phyloP scores from a whole-genome alignment of 2,113 vertebrate species.

The Puma concolor region DNA sequence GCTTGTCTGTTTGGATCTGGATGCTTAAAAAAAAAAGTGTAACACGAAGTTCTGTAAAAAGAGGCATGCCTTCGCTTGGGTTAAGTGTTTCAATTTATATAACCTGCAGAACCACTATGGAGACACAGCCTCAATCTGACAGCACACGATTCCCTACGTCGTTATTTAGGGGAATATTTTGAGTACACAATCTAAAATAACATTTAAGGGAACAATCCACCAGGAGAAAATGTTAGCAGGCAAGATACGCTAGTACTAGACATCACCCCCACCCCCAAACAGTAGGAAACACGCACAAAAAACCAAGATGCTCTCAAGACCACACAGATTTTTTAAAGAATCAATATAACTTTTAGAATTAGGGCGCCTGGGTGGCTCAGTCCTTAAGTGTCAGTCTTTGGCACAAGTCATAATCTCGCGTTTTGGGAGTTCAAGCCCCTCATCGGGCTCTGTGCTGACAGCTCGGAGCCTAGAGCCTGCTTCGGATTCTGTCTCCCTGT shows the following conservation, averaged over 20 bases:
- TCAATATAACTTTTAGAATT: neutral
- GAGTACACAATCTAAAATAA: neutral
- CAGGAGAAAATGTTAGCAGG: slow-evolving; percentile 16
- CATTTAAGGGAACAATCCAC: neutral
- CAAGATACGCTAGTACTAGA: neutral
- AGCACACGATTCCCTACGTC: too few species aligned
- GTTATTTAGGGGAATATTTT: neutral
- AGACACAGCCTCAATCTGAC: neutral
- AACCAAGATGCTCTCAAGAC: neutral
- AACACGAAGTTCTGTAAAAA: neutral
- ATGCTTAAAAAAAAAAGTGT: neutral
- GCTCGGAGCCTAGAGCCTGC: too few species aligned
- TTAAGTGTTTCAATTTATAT: neutral
- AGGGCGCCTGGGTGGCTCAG: too few species aligned
- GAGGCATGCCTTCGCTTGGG: neutral
- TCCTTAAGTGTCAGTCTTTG: too few species aligned
- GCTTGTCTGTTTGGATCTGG: neutral
- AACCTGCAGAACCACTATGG: neutral
- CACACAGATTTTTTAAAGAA: neutral
- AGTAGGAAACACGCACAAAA: neutral
- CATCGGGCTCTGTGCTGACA: too few species aligned
- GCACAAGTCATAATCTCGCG: too few species aligned
- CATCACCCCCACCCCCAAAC: neutral
- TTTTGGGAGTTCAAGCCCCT: too few species aligned
- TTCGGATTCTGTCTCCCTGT: too few species aligned